phyloP scores from a whole-genome alignment of 2,797 vertebrate genomes.

The Helostoma temminkii region DNA sequence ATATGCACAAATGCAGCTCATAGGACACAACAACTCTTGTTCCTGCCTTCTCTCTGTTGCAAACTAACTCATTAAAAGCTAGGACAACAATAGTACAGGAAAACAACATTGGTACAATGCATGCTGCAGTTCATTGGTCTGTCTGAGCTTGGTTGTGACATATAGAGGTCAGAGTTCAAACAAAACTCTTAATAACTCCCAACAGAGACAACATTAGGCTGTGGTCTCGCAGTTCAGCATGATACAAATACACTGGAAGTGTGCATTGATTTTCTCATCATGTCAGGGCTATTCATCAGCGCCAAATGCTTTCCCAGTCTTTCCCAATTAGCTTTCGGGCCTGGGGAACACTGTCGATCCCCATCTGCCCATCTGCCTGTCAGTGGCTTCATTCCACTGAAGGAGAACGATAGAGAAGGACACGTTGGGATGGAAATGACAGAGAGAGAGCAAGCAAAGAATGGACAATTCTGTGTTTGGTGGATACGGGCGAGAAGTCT shows the following conservation, averaged over 20 bases:
- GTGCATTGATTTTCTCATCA: slow-evolving; percentile 83
- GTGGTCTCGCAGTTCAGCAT: slow-evolving; percentile 59
- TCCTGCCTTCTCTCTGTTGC: neutral
- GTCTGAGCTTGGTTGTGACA: slow-evolving; percentile 38
- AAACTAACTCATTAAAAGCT: neutral
- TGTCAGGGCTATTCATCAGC: slow-evolving; percentile 76
- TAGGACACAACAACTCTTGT: neutral
- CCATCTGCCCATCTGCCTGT: slow-evolving; percentile 83
- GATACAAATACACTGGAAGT: slow-evolving; percentile 75
- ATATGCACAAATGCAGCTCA: neutral
- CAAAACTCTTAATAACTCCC: slow-evolving; percentile 70
- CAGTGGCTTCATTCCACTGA: slow-evolving; percentile 79
- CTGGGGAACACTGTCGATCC: slow-evolving; percentile 82
- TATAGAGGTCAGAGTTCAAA: slow-evolving; percentile 67
- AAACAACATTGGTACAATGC: neutral
- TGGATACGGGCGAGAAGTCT: slow-evolving; percentile 68
- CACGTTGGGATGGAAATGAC: slow-evolving; percentile 52
- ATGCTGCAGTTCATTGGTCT: neutral
- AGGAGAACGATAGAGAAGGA: slow-evolving; percentile 58
- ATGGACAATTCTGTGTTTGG: slow-evolving; percentile 78
- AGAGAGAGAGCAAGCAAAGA: slow-evolving; percentile 51
- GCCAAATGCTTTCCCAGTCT: slow-evolving; percentile 81
- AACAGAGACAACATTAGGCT: slow-evolving; percentile 65
- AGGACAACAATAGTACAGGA: too few relatives aligned
- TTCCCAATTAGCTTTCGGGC: slow-evolving; percentile 85